Conservation (phyloP, 1,140 invertebrate species). For the Heliconius hewitsoni region DNA sequence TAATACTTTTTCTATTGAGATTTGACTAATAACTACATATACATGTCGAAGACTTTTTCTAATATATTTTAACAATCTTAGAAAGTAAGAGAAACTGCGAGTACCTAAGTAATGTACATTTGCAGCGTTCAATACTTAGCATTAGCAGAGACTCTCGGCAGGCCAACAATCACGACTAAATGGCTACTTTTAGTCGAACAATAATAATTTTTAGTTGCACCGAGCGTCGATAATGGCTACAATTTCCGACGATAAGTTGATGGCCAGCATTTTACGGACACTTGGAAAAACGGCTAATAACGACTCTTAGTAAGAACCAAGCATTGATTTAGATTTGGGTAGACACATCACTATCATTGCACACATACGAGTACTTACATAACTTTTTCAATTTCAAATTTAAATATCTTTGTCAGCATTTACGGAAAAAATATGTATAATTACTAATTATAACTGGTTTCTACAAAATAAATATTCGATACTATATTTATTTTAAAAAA, state of each 20-base stretch:
- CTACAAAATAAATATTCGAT: no score
- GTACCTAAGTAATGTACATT: constrained; percentile 22
- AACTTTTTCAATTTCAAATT: no score
- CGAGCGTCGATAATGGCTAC: constrained; percentile 74
- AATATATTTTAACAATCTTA: no score
- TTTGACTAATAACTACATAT: no score
- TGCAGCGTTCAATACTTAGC: constrained; percentile 33
- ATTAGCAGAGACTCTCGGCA: constrained; percentile 31
- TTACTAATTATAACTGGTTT: background rate
- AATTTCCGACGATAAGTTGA: constrained; percentile 77
- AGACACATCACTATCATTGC: background rate
- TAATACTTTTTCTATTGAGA: no score
- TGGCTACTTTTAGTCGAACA: constrained; percentile 77
- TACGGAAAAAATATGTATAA: no score
- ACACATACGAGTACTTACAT: background rate
- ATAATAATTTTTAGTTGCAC: constrained; percentile 77
- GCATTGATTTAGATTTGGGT: background rate
- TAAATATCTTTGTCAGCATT: background rate
- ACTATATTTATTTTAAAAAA: no score
- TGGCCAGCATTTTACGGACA: constrained; percentile 64
- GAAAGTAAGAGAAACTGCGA: background rate
- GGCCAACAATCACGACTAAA: constrained; percentile 62
- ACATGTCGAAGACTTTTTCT: no score
- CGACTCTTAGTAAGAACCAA: constrained; percentile 20
- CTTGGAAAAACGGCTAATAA: constrained; percentile 71